phyloP scores from a whole-genome alignment of 2,797 vertebrate genomes.

The Sebastolobus altivelis region DNA sequence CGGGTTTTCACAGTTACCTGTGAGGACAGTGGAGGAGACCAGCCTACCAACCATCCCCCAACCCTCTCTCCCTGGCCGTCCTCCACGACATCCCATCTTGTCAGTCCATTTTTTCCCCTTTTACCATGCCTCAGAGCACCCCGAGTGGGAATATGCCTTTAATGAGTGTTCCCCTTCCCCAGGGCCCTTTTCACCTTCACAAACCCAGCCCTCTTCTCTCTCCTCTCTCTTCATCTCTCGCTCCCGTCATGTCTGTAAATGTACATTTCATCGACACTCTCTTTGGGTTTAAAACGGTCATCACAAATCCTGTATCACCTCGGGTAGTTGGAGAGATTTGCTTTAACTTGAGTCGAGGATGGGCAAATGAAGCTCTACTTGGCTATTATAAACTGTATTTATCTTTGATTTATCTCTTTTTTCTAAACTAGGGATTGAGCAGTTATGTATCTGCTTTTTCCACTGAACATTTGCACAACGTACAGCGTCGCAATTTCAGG shows the following conservation, averaged over 20 bases:
- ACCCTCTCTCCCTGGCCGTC: constrained; percentile 27
- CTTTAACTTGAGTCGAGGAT: constrained; percentile 25
- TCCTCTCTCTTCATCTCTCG: constrained; percentile 22
- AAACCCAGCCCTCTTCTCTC: constrained; percentile 39
- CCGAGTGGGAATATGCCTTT: constrained; percentile 68
- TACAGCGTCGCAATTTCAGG: constrained; percentile 18
- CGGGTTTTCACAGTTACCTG: constrained; percentile 80
- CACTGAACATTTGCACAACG: constrained; percentile 36
- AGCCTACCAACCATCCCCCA: constrained; percentile 60
- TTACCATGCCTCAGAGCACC: constrained; percentile 55
- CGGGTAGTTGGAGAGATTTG: constrained; percentile 13
- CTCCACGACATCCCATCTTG: constrained; percentile 62
- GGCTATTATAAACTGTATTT: neutral
- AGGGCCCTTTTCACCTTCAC: constrained; percentile 76
- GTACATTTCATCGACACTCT: constrained; percentile 61
- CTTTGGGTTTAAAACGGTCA: constrained; percentile 45
- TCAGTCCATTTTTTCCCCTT: constrained; percentile 45
- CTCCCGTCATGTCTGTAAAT: constrained; percentile 50
- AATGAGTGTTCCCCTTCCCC: constrained; percentile 72
- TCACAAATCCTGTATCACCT: constrained; percentile 25
- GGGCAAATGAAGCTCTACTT: constrained; percentile 13
- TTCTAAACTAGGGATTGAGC: constrained; percentile 7
- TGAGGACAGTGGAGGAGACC: constrained; percentile 57
- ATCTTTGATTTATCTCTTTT: neutral
- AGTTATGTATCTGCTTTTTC: constrained; percentile 11